Evolutionary conservation across 2,113 vertebrate species (phyloP), one percentile per base, ranked within the genome.

Genomic region (Loxodonta africana): DNA sequence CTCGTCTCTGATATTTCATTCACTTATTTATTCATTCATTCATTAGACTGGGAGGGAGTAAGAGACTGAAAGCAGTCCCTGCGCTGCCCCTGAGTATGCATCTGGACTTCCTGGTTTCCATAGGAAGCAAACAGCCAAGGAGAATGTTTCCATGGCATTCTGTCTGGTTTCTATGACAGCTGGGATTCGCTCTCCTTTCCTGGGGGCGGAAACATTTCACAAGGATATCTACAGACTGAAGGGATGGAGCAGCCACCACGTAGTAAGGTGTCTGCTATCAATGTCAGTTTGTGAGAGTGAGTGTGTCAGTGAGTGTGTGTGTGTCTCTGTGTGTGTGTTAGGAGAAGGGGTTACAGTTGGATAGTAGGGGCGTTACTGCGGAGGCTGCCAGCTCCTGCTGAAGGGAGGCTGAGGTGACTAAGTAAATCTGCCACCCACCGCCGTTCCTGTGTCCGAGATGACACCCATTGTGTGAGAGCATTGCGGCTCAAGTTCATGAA

Each of bases 111-210:
- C 60, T 92, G 74, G n/a, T 92, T 92, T 92, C 69, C 81, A 82
- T 76, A 44, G 25, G 86, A 92, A 92, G 28, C 74, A 92, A 62
- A 53, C 2, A 37, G 20, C 51, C 48, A 76, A 71, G 1, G 21
- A 87, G 44, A 92, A 94, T n/a, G 14, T 81, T 95, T 83, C 81
- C 48, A 87, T 92, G 81, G 89, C 73, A 71, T 92, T 96, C 46
- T 90, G 28, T 37, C 37, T 37, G 37, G 84, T 95, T 94, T 90
- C 94, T 84, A 96, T 95, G 94, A 73, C 69, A 92, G 97, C 91
- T 80, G 11, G 71, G 15, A 87, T 80, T 90, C 83, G 53, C 9
- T 76, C 74, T 82, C 73, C 93, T 94, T 80, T 95, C 21, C 30
- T 83, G 44, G 11, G 85, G 60, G 37, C 10, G 73, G 69, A 82